Conservation (phyloP, 1,140 invertebrate species). For the Holcopasites calliopsidis region DNA sequence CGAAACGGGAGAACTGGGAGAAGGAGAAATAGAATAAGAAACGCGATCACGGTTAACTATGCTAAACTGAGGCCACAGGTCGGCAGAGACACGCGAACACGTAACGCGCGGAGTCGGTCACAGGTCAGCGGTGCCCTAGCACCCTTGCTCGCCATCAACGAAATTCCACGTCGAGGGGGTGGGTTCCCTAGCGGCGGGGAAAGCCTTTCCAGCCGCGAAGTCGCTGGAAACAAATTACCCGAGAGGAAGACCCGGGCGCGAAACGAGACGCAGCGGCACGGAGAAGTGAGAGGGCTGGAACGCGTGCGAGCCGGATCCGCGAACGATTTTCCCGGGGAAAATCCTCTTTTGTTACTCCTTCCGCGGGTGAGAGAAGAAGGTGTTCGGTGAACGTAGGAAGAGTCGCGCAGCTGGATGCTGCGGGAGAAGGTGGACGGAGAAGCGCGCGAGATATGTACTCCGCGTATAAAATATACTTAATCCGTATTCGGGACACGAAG, state of each 20-base stretch:
- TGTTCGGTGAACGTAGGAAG: neutral
- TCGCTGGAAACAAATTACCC: slow-evolving; percentile 58
- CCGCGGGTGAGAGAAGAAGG: neutral
- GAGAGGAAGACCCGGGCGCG: slow-evolving; percentile 17
- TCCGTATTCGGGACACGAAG: slow-evolving; percentile 77
- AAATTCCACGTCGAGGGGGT: slow-evolving; percentile 38
- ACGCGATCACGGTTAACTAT: too few species aligned
- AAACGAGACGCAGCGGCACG: neutral
- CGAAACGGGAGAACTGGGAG: too few species aligned
- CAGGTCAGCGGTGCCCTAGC: too few species aligned
- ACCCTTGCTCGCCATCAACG: too few species aligned
- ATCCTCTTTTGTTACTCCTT: slow-evolving; percentile 25
- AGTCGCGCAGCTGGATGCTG: neutral
- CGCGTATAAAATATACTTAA: slow-evolving; percentile 75
- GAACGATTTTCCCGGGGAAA: neutral
- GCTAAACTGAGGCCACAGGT: too few species aligned
- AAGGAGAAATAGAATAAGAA: too few species aligned
- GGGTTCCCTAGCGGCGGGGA: neutral
- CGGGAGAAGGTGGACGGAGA: neutral
- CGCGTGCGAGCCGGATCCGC: slow-evolving; percentile 33
- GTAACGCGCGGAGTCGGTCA: too few species aligned
- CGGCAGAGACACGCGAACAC: too few species aligned
- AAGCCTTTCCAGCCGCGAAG: slow-evolving; percentile 54
- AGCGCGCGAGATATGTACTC: slow-evolving; percentile 21
- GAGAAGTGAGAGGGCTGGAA: neutral